Base-by-base conservation (phyloP, 2,888 invertebrate genomes). In the Tetrapedia diversipes region DNA sequence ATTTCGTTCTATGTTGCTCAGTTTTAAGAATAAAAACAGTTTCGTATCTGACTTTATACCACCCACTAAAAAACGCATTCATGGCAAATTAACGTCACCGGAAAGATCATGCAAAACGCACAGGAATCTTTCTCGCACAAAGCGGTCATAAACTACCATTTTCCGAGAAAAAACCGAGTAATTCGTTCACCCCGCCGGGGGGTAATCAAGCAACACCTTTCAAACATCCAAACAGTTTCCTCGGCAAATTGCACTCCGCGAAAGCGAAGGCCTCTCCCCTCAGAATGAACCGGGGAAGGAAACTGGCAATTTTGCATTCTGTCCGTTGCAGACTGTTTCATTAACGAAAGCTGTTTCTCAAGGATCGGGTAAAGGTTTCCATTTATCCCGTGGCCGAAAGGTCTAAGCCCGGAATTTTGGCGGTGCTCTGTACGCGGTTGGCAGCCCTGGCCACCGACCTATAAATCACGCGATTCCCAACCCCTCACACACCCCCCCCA, bases 391-490 rank as follows among this genome's bases (percentile, higher is more conserved):
- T 1, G 45, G 43, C 1, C 56, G 60, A 74, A 68, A 57, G 57
- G 56, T 66, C 61, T 47, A 32, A 60, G 49, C 69, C 34, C 34
- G 22, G 49, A 66, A 60, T 68, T 74, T 66, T 65, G 34, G 61
- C 53, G 73, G 45, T 43, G 61, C 43, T 59, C 64, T 16, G 69
- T 45, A 49, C 63, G 51, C 7, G 53, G 34, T n/a, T 56, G 43
- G 32, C 74, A 39, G 70, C 24, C 24, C 24, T n/a, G 56, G 53
- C 49, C 54, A 56, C 67, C 66, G 65, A 65, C 47, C 66, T 71
- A 83, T 83, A 83, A 83, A 83, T 83, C 81, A 83, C 77, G 51
- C 51, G 75, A 81, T 77, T 73, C 80, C 73, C 81, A 61, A n/a
- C n/a, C n/a, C n/a, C n/a, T n/a, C n/a, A n/a, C n/a, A n/a, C n/a